Percentiles rank a stretch among this genome's conserved stretches.
Conservation (phyloP, 2,113 vertebrate species). For the Gopherus flavomarginatus region DNA sequence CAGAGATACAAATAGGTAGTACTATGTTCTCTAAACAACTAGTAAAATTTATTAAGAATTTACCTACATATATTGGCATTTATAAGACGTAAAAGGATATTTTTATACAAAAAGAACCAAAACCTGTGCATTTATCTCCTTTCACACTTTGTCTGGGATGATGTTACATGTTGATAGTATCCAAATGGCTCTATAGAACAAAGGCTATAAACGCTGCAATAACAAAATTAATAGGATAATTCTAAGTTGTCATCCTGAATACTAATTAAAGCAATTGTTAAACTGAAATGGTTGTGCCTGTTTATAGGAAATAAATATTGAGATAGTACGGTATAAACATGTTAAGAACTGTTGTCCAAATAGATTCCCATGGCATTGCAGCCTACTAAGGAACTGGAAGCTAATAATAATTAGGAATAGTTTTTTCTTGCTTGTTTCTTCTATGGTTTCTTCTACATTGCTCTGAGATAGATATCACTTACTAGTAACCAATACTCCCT, state of each 20-base stretch:
- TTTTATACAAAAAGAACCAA: not conserved
- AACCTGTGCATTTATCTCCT: not conserved
- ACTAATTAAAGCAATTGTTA: slow-evolving; percentile 73
- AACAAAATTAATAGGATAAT: slow-evolving; percentile 72
- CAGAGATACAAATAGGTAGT: not conserved
- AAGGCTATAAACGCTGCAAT: slow-evolving; percentile 63
- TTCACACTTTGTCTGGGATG: slow-evolving; percentile 24
- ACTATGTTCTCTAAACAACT: not conserved
- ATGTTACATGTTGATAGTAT: slow-evolving; percentile 25
- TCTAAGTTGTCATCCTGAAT: slow-evolving; percentile 67
- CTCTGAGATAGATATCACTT: not conserved
- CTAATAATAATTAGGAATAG: not conserved
- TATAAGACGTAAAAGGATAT: slow-evolving; percentile 11
- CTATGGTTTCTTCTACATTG: not conserved
- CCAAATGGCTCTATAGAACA: slow-evolving; percentile 5
- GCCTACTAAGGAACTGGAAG: slow-evolving; percentile 10
- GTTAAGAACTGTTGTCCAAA: slow-evolving; percentile 57
- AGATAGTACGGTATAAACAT: slow-evolving; percentile 42
- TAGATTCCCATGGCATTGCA: not conserved
- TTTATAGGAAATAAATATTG: slow-evolving; percentile 53
- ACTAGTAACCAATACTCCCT: not conserved
- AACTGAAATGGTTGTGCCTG: slow-evolving; percentile 54
- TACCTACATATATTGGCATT: slow-evolving; percentile 31
- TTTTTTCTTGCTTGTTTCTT: not conserved
- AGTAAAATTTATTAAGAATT: slow-evolving; percentile 3